These are phyloP conservation scores for Takifugu flavidus DNA, from an alignment of 2,113 vertebrate species.

Conservation along the genomic window DNA sequence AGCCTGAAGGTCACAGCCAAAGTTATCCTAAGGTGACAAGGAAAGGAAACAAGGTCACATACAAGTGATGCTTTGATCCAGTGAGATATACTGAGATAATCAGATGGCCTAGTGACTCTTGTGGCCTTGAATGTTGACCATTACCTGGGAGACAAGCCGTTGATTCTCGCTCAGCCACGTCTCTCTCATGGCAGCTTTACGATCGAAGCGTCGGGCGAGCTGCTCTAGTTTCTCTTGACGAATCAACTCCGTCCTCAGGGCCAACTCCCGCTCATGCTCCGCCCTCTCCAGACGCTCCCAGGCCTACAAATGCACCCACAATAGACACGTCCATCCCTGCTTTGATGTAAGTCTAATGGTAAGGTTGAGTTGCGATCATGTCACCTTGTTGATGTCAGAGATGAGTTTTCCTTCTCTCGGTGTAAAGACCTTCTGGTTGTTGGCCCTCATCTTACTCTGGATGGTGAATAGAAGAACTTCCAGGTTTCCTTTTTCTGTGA, in stretches of 20 bases:
- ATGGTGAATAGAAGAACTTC: constrained; percentile 98
- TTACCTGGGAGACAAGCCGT: constrained; percentile 66
- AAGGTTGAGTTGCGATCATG: background rate
- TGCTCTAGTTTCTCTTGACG: constrained; percentile 99
- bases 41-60: constrained; percentile 79
- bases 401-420: constrained; percentile 97
- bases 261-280: constrained; percentile 96
- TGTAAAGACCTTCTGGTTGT: constrained; percentile 98
- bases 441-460: constrained; percentile 98
- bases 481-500: constrained; percentile 97
- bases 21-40: constrained; percentile 80
- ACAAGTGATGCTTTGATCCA: constrained; percentile 65
- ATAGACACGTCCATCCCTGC: background rate
- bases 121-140: background rate
- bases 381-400: constrained; percentile 94
- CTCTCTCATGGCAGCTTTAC: constrained; percentile 98
- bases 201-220: constrained; percentile 93
- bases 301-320: constrained; percentile 71
- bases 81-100: no score
- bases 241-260: constrained; percentile 94
- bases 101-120: no score
- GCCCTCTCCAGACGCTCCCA: constrained; percentile 99
- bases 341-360: no score
- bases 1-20: constrained; percentile 95
- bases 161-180: constrained; percentile 78